phyloP scores from a whole-genome alignment of 2,888 invertebrate genomes.

The Drosophila buzzatii region DNA sequence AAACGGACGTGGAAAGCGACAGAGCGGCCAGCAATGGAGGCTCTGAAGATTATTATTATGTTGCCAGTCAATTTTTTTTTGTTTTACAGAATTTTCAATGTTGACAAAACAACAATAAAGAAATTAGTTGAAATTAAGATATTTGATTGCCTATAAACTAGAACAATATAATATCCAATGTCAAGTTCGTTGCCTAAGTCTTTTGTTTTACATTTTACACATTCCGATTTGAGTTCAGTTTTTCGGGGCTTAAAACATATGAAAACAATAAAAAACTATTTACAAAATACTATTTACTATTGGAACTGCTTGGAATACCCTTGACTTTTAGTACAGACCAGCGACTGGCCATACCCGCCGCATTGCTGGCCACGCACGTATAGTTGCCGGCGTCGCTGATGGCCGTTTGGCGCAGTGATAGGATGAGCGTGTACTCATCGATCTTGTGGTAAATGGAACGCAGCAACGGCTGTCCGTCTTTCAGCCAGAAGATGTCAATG shows the following conservation, averaged over 20 bases:
- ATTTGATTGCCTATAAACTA: background rate
- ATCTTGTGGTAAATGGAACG: conserved; percentile 85
- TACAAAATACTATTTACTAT: conserved; percentile 16
- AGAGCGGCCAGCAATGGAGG: conserved; percentile 80
- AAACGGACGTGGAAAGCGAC: conserved; percentile 82
- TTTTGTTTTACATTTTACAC: conserved; percentile 4
- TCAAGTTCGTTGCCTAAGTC: conserved; percentile 43
- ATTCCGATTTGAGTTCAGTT: background rate
- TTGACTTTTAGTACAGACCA: conserved; percentile 87
- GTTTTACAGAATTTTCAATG: background rate
- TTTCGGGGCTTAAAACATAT: conserved; percentile 9
- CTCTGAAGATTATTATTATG: conserved; percentile 56
- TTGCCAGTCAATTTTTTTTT: background rate
- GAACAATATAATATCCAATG: background rate
- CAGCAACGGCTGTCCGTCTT: conserved; percentile 85
- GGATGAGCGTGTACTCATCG: conserved; percentile 86
- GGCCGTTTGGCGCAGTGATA: conserved; percentile 85
- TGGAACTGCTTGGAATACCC: conserved; percentile 84
- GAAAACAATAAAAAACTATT: conserved; percentile 10
- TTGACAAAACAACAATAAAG: background rate
- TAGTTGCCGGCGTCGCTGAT: conserved; percentile 86
- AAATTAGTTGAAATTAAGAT: background rate
- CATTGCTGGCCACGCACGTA: conserved; percentile 87
- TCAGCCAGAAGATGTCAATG: conserved; percentile 89
- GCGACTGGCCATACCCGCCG: conserved; percentile 86